Conservation (phyloP, 2,888 invertebrate species). For the Diarsia brunnea region DNA sequence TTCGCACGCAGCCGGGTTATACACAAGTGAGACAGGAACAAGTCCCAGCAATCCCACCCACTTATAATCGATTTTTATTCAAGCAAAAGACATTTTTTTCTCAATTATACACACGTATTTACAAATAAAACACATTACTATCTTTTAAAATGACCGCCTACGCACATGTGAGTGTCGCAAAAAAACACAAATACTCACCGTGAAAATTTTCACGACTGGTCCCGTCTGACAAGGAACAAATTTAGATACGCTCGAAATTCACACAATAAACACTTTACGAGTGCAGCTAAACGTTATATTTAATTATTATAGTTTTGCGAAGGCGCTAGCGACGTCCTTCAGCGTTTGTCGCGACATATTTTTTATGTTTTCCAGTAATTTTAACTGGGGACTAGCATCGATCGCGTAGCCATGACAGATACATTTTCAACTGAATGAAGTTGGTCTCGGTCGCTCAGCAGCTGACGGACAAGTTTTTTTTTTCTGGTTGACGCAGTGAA, state of each 20-base stretch:
- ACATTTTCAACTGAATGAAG: conserved; percentile 85
- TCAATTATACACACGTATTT: conserved; percentile 69
- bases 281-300: conserved; percentile 75
- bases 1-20: conserved; percentile 82
- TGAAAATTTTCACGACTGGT: conserved; percentile 82
- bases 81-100: conserved; percentile 71
- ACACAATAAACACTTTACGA: conserved; percentile 85
- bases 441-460: conserved; percentile 85
- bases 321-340: conserved; percentile 72
- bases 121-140: conserved; percentile 66
- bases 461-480: conserved; percentile 87
- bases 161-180: conserved; percentile 60
- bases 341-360: conserved; percentile 83
- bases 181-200: conserved; percentile 84
- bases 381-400: conserved; percentile 84
- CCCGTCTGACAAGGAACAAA: conserved; percentile 85
- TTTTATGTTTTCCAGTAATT: conserved; percentile 86
- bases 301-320: conserved; percentile 78
- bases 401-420: conserved; percentile 89
- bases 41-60: conserved; percentile 85
- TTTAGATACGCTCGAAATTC: conserved; percentile 88
- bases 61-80: conserved; percentile 89
- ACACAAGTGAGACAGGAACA: conserved; percentile 68
- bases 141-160: conserved; percentile 64
- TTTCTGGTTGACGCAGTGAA: conserved; percentile 80